A percentile compares a stretch with the other conserved stretches of the same genome.
Conservation (phyloP, 2,888 invertebrate genomes). For the Galeopsomyia nigrocyanea region DNA sequence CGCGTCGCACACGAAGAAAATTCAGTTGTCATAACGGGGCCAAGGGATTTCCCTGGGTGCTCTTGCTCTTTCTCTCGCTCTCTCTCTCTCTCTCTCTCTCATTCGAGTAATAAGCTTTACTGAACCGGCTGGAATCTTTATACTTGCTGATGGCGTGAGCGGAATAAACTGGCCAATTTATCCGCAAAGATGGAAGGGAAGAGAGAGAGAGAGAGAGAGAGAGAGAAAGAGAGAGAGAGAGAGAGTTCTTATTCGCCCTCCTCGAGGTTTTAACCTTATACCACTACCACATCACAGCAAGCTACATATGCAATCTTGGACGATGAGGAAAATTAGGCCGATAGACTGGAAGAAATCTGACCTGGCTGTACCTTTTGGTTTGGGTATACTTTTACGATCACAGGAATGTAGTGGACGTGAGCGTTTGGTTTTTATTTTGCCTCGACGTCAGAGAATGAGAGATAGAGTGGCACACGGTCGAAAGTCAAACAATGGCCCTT, state of each 20-base stretch:
- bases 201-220: not conserved
- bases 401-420: too few relatives aligned
- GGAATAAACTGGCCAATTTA: slow-evolving; percentile 45
- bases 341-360: not conserved
- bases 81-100: not conserved
- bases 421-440: too few relatives aligned
- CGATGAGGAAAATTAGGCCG: not conserved
- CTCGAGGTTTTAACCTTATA: not conserved
- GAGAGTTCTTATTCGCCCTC: not conserved
- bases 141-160: slow-evolving; percentile 42
- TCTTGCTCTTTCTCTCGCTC: not conserved
- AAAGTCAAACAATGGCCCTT: slow-evolving; percentile 6
- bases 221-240: not conserved
- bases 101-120: too few relatives aligned
- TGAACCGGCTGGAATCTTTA: slow-evolving; percentile 30
- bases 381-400: too few relatives aligned
- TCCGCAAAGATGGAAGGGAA: slow-evolving; percentile 33
- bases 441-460: too few relatives aligned
- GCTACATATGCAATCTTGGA: too few relatives aligned
- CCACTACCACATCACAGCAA: too few relatives aligned
- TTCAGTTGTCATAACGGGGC: slow-evolving; percentile 42
- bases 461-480: too few relatives aligned
- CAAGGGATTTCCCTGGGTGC: slow-evolving; percentile 24
- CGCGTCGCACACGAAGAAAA: slow-evolving; percentile 26
- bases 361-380: not conserved